These are phyloP conservation scores for Mimumesa dahlbomi DNA, from an alignment of 2,888 invertebrate species.

Conservation along the genomic window DNA sequence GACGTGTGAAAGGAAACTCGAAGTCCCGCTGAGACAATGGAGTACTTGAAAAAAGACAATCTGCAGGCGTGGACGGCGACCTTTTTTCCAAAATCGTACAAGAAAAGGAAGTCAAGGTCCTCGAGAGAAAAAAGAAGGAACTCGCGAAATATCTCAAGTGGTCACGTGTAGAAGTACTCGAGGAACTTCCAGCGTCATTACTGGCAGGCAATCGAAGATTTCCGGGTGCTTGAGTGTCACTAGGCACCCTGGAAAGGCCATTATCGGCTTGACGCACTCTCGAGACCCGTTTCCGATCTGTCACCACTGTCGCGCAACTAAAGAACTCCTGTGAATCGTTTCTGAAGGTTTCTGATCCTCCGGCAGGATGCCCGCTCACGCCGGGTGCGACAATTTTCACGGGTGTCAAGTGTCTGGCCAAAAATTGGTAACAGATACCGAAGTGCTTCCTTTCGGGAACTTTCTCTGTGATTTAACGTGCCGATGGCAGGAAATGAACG, in stretches of 20 bases:
- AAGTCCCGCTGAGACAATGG: slow-evolving; percentile 28
- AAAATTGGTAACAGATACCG: slow-evolving; percentile 30
- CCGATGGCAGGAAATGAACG: slow-evolving; percentile 20
- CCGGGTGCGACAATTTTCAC: slow-evolving; percentile 37
- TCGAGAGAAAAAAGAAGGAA: slow-evolving; percentile 32
- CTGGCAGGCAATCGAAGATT: slow-evolving; percentile 65
- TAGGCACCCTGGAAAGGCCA: slow-evolving; percentile 26
- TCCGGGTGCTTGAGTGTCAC: slow-evolving; percentile 66
- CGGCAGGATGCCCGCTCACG: slow-evolving; percentile 53
- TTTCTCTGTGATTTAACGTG: slow-evolving; percentile 12
- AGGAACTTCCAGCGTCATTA: slow-evolving; percentile 47
- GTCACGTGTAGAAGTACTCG: slow-evolving; percentile 47
- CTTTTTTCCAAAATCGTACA: slow-evolving; percentile 23
- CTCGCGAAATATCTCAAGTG: slow-evolving; percentile 67
- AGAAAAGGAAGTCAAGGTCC: slow-evolving; percentile 46
- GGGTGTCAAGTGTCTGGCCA: slow-evolving; percentile 68
- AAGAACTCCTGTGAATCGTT: slow-evolving; percentile 14
- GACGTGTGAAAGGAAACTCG: slow-evolving; percentile 41
- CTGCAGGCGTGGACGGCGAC: slow-evolving; percentile 45
- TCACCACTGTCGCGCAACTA: slow-evolving; percentile 44
- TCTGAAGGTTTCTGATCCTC: slow-evolving; percentile 10
- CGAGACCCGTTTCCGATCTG: slow-evolving; percentile 59
- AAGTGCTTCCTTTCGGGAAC: slow-evolving; percentile 21
- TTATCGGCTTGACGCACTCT: slow-evolving; percentile 52
- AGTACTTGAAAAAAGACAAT: slow-evolving; percentile 44